Conservation (phyloP, 35 echinoderm and acorn worm species). For the Strongylocentrotus purpuratus region DNA sequence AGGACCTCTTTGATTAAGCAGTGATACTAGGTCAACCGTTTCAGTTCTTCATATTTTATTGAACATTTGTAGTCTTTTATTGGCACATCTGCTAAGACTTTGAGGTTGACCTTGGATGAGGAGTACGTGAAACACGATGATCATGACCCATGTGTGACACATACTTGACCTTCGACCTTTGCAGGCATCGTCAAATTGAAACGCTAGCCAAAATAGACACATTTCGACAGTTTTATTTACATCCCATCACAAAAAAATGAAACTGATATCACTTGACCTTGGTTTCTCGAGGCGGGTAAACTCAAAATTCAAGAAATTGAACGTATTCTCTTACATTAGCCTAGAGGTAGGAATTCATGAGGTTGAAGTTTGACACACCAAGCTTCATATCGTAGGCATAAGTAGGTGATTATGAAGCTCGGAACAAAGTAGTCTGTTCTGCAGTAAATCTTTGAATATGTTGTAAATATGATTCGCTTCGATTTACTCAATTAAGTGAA, state of each 20-base stretch:
- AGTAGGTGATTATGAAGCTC: not conserved
- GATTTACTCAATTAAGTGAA: too few species aligned
- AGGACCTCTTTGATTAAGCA: not conserved
- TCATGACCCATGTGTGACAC: conserved; percentile 34
- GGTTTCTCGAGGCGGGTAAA: conserved; percentile 26
- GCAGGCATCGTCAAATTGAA: not conserved
- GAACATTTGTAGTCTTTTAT: not conserved
- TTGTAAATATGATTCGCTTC: too few species aligned
- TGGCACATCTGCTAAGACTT: not conserved
- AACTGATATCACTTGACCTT: conserved; percentile 9
- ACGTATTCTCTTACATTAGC: not conserved
- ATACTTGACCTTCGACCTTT: conserved; percentile 26
- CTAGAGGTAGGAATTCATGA: not conserved
- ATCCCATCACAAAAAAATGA: conserved; percentile 13
- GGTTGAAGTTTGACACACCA: not conserved
- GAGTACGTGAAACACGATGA: not conserved
- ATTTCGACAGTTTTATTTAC: conserved; percentile 39
- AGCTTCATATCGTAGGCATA: not conserved
- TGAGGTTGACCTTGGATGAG: not conserved
- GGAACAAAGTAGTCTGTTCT: not conserved
- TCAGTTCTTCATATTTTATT: not conserved
- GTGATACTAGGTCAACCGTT: not conserved
- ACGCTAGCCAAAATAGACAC: conserved; percentile 15
- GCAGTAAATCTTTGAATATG: not conserved
- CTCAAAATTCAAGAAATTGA: conserved; percentile 42